Conservation (phyloP, 2,113 vertebrate species). For the Poicephalus meyeri region DNA sequence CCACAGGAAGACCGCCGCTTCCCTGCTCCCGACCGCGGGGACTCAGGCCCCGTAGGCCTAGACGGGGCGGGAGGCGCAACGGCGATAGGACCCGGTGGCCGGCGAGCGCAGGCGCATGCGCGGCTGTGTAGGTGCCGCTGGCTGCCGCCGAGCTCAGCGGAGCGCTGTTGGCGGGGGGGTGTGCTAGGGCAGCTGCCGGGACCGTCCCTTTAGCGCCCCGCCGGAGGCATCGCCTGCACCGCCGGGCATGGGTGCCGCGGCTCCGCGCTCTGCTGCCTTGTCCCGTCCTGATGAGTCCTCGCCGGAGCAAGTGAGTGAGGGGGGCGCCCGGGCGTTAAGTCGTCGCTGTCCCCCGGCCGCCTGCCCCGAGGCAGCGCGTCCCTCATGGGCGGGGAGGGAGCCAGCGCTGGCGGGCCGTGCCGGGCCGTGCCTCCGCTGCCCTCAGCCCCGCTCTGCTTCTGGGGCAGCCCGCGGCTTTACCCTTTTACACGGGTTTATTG, state of each 20-base stretch:
- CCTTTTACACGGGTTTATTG: not conserved
- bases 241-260: not conserved
- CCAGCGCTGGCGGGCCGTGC: no score
- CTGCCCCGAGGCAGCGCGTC: not conserved
- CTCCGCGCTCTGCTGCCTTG: not conserved
- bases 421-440: not conserved
- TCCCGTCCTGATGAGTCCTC: not conserved
- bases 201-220: conserved; percentile 34
- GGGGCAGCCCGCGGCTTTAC: not conserved
- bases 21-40: fast-evolving
- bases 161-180: not conserved
- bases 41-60: not conserved
- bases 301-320: conserved; percentile 7
- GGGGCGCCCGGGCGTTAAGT: not conserved
- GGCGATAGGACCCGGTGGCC: conserved; percentile 41
- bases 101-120: conserved; percentile 69
- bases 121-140: conserved; percentile 16
- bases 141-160: conserved; percentile 30
- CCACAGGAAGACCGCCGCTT: fast-evolving
- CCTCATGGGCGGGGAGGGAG: not conserved
- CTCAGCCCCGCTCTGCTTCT: not conserved
- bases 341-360: not conserved
- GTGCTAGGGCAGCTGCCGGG: not conserved
- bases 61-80: not conserved
- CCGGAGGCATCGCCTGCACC: not conserved